These are phyloP conservation scores for Zaprionus camerounensis DNA, from an alignment of 1,140 invertebrate species.

Conservation along the genomic window DNA sequence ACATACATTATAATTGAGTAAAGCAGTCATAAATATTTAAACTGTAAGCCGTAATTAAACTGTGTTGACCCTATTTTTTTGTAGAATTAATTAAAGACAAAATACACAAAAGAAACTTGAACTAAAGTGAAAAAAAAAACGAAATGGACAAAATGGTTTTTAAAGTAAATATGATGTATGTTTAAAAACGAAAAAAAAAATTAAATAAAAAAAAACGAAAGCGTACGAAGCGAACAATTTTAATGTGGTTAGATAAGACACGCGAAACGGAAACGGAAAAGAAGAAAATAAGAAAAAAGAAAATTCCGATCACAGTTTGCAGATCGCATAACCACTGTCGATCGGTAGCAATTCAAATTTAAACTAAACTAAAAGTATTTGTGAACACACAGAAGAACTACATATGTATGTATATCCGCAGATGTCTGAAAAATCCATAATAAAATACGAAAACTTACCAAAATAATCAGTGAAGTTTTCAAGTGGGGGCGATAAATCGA, in stretches of 20 bases:
- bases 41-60: constrained; percentile 65
- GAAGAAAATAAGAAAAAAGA: neutral
- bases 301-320: neutral
- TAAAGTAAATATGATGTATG: constrained; percentile 10
- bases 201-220: neutral
- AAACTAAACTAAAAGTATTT: neutral
- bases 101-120: constrained; percentile 9
- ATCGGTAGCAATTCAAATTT: neutral
- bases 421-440: constrained; percentile 6
- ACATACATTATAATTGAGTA: constrained; percentile 56
- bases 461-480: neutral
- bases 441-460: constrained; percentile 11
- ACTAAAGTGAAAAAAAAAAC: constrained; percentile 8
- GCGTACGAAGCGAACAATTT: constrained; percentile 18
- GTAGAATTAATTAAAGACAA: constrained; percentile 51
- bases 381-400: neutral
- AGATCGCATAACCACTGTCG: neutral
- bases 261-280: constrained; percentile 12
- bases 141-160: constrained; percentile 14
- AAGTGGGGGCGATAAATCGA: neutral
- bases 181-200: constrained; percentile 13
- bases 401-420: constrained; percentile 11
- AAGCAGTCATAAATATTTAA: constrained; percentile 57
- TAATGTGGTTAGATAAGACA: constrained; percentile 20
- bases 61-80: constrained; percentile 52